These are phyloP conservation scores for Prunella fulvescens DNA, from an alignment of 2,113 vertebrate genomes.

Conservation along the genomic window DNA sequence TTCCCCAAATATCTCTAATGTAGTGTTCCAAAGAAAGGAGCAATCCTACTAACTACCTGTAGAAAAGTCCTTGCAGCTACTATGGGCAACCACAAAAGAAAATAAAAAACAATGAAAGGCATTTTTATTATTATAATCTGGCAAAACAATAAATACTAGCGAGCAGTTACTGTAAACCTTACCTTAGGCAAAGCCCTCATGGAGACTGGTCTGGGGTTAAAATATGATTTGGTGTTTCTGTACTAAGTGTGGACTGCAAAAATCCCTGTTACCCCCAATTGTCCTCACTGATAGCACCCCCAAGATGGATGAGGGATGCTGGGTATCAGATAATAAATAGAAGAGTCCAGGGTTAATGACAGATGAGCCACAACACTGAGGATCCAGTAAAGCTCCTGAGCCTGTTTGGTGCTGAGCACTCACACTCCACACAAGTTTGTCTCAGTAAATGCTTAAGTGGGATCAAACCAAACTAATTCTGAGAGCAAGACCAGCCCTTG, in stretches of 20 bases:
- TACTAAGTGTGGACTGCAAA: neutral
- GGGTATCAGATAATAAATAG: neutral
- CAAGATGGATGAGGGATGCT: neutral
- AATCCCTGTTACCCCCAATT: neutral
- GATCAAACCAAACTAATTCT: neutral
- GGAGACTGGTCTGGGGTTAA: neutral
- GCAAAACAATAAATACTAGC: neutral
- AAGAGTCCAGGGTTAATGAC: neutral
- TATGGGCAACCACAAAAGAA: neutral
- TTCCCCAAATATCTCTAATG: neutral
- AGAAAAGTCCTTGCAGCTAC: neutral
- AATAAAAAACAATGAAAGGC: neutral
- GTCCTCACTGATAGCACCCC: neutral
- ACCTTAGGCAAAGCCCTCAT: neutral
- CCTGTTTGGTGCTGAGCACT: neutral
- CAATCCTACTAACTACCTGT: neutral
- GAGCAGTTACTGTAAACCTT: neutral
- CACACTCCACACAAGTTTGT: accelerated
- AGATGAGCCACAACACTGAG: too few species aligned
- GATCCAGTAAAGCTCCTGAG: neutral
- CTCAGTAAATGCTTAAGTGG: neutral
- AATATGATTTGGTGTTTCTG: neutral
- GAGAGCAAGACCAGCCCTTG: neutral
- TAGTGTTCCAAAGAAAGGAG: neutral
- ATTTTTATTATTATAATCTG: neutral